phyloP scores from a whole-genome alignment of 1,140 invertebrate genomes.

The Bombus consobrinus region DNA sequence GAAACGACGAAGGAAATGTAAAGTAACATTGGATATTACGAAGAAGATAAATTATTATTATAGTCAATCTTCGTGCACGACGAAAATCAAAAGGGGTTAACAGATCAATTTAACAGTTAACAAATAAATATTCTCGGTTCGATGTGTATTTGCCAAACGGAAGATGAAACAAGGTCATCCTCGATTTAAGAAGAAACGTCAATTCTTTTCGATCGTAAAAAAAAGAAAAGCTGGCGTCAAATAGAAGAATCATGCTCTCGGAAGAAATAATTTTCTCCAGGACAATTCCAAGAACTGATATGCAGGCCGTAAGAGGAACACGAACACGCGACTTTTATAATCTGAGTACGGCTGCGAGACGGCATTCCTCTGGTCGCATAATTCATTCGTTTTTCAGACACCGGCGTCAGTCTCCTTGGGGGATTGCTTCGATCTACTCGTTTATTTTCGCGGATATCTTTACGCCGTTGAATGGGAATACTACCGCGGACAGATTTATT shows the following conservation, averaged over 20 bases:
- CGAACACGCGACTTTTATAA: conserved; percentile 33
- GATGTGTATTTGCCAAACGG: background rate
- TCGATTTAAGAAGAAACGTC: background rate
- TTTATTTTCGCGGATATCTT: conserved; percentile 38
- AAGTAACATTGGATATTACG: background rate
- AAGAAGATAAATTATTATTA: background rate
- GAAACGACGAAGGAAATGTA: background rate
- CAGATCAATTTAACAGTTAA: too few relatives aligned
- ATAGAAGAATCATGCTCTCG: background rate
- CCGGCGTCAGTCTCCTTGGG: conserved; percentile 36
- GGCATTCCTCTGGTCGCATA: conserved; percentile 9
- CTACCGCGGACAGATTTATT: conserved; percentile 38
- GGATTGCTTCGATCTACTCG: conserved; percentile 21
- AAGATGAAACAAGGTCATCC: background rate
- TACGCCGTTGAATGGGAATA: background rate
- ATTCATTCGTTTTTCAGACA: conserved; percentile 45
- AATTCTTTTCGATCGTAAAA: too few relatives aligned
- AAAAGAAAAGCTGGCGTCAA: background rate
- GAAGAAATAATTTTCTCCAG: background rate
- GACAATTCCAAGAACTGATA: conserved; percentile 32
- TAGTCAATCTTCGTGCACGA: background rate
- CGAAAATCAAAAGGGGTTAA: background rate
- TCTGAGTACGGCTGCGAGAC: conserved; percentile 26
- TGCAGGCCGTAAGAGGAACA: background rate
- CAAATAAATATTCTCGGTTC: background rate